A percentile compares a stretch with the other conserved stretches of the same genome.
phyloP scores from a whole-genome alignment of 2,113 vertebrate species.

The Phalacrocorax brasilianus region DNA sequence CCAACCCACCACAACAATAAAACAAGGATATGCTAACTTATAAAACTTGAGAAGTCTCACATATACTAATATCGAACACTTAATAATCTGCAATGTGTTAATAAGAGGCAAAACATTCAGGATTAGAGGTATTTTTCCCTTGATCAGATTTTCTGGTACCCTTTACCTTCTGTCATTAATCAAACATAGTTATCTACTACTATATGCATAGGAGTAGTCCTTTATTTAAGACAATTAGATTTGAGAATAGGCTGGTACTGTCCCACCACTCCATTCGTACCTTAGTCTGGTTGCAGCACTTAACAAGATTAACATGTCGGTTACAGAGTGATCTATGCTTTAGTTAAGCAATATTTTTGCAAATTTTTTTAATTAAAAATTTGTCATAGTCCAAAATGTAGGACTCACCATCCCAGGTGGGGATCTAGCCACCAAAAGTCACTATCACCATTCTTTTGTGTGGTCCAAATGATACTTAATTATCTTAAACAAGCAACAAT shows the following conservation, averaged over 20 bases:
- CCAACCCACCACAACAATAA: too few relatives aligned
- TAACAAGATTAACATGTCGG: background rate
- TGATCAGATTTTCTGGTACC: background rate
- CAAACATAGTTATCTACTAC: background rate
- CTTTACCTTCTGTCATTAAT: background rate
- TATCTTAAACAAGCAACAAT: background rate
- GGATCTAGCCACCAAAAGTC: background rate
- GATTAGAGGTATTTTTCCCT: background rate
- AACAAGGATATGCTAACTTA: background rate
- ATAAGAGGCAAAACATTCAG: background rate
- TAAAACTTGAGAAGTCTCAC: background rate
- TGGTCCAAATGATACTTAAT: background rate
- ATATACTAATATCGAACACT: background rate
- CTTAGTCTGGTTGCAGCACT: background rate
- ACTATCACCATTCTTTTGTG: background rate
- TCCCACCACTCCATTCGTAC: background rate
- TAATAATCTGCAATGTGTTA: background rate
- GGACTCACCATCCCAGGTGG: background rate
- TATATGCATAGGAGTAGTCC: background rate
- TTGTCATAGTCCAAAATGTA: background rate
- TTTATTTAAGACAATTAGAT: background rate
- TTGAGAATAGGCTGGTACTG: background rate
- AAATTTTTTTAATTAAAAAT: background rate
- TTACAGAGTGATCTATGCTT: background rate
- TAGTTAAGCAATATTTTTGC: background rate